Evolutionary conservation across 2,797 vertebrate species (phyloP), one percentile per base, ranked within the genome.

Genomic region (Cossypha niveicapilla): DNA sequence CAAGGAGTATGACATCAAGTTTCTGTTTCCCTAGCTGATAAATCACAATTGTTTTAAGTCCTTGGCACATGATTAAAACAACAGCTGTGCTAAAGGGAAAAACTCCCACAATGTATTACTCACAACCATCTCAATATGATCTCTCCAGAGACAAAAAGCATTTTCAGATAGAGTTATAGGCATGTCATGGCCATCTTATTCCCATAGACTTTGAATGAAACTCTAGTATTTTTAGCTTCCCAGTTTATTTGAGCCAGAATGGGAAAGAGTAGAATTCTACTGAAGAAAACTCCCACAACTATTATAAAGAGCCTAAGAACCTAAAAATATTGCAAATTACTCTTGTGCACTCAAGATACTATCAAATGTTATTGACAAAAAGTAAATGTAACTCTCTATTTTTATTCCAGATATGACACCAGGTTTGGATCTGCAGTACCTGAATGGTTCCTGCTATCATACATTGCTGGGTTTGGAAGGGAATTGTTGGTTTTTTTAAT

Each of bases 31-130:
- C 74, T 89, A 94, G 91, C 85, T 86, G 92, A 96, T 97, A 97
- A 97, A 96, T 93, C 89, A 96, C 90, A 94, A 90, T 87, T 96
- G 91, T 94, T 97, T 97, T 94, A 95, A 97, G 95, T 73, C 82
- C 83, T 92, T 98, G 97, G 97, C 96, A 94, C 61, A 41, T 63
- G 90, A 97, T 96, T 97, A 98, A 96, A 96, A 81, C 92, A 95
- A 97, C 97, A 98, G 94, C 97, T 98, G 94, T 87, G 84, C 88
- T 88, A 92, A 94, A 96, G 50, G 87, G 90, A 94, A 95, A 94
- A 95, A 90, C 88, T 94, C 96, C 88, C 91, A 95, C 92, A 96
- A 95, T 76, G 70, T 96, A 92, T 96, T 92, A 95, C 86, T 94
- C 78, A 71, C 80, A 81, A 82, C 34, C 88, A 93, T 90, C 82